phyloP scores from a whole-genome alignment of 2,113 vertebrate species.

The Sardina pilchardus region DNA sequence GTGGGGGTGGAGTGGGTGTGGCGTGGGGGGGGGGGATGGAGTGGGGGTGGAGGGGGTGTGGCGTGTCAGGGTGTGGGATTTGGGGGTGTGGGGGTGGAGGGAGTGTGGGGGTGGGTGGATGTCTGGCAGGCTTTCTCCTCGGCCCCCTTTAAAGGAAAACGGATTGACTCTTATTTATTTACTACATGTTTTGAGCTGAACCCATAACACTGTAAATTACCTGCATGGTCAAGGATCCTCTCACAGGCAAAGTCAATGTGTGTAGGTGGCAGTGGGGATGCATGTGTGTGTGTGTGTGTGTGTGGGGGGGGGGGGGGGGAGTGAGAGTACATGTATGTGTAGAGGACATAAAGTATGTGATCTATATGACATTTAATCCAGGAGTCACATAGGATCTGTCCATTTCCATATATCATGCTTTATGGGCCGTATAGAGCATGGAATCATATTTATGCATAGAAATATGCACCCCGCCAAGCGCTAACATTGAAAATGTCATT shows the following conservation, averaged over 20 bases:
- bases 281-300: not conserved
- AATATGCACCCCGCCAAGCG: constrained; percentile 71
- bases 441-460: constrained; percentile 75
- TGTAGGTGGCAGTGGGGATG: not conserved
- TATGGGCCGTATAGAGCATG: constrained; percentile 77
- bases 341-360: constrained; percentile 68
- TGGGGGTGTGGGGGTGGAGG: too few relatives aligned
- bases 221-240: constrained; percentile 73
- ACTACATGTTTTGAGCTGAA: constrained; percentile 78
- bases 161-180: constrained; percentile 77
- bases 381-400: constrained; percentile 77
- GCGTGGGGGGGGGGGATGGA: constrained; percentile 37
- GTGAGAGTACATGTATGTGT: not conserved
- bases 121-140: constrained; percentile 41
- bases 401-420: constrained; percentile 76
- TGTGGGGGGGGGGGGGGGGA: not conserved
- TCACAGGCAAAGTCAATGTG: constrained; percentile 57
- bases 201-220: constrained; percentile 82
- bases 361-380: constrained; percentile 76
- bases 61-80: not conserved
- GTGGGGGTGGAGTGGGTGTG: constrained; percentile 53
- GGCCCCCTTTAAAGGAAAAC: constrained; percentile 66
- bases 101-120: not conserved
- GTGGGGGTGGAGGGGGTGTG: constrained; percentile 16
- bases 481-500: constrained; percentile 60